Base-by-base conservation (phyloP, 37 sponge, comb jelly and placozoan genomes). In the Aphrocallistes beatrix region DNA sequence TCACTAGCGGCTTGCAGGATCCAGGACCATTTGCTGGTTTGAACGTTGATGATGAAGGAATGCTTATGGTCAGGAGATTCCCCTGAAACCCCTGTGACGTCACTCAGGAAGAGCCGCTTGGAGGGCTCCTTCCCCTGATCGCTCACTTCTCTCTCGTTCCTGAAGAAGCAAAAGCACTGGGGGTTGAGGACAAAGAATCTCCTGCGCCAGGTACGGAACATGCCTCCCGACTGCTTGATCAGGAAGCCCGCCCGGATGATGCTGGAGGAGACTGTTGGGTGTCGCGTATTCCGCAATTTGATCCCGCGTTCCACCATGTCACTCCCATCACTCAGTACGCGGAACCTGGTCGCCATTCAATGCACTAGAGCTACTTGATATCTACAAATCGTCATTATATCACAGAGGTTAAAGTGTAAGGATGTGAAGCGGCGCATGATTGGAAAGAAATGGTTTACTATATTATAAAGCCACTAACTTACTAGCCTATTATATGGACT, bases 131-230 rank as follows among this genome's bases (percentile, higher is more conserved):
- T 81, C 0, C 40, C 82, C 17, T 60, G 17, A 0, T 51, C 38
- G 1, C 47, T 17, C 16, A 37, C 30, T 28, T 38, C 51, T 1
- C 51, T 39, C 84, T 90, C 93, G 37, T 85, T 36, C 23, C 81
- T 85, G 85, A 91, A 93, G 40, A 91, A 93, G 36, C 86, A 85
- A 1, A 93, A 86, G 0, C 85, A 88, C 60, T 93, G 91, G 23
- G 47, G 86, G 48, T 85, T 88, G 36, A 93, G 89, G 28, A 91
- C 89, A 36, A 91, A 93, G 88, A 87, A 93, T 19, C 89, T 39
- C 38, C 89, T 40, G 0, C 49, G 82, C 93, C 93, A 93, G 40
- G 82, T 87, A 81, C 91, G 91, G 13, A 90, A 87, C 84, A 93
- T 82, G 36, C 88, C 87, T 10, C 93, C 93, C 34, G 51, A 40